phyloP scores from a whole-genome alignment of 2,113 vertebrate genomes.

The Alligator mississippiensis region DNA sequence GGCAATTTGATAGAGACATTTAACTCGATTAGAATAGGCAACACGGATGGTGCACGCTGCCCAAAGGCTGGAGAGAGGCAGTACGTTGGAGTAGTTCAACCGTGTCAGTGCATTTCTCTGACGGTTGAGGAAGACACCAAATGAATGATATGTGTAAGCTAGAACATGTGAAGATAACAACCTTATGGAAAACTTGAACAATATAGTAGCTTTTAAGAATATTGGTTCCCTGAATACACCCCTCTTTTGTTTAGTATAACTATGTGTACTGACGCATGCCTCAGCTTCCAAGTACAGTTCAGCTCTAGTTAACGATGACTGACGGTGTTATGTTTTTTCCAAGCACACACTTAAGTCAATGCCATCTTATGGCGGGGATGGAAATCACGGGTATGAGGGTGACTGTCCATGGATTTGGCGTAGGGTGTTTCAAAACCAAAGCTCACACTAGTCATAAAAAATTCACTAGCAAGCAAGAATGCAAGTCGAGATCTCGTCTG shows the following conservation, averaged over 20 bases:
- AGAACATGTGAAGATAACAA: neutral
- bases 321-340: too few relatives aligned
- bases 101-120: neutral
- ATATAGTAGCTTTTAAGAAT: neutral
- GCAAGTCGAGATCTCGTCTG: neutral
- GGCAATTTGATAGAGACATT: too few relatives aligned
- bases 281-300: neutral
- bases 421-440: neutral
- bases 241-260: neutral
- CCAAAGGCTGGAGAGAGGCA: neutral
- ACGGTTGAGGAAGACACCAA: neutral
- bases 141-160: neutral
- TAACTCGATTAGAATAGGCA: too few relatives aligned
- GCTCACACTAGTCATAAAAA: neutral
- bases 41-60: neutral
- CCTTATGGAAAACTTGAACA: neutral
- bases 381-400: too few relatives aligned
- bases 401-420: neutral
- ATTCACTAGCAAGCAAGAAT: neutral
- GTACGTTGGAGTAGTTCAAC: neutral
- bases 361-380: too few relatives aligned
- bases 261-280: neutral
- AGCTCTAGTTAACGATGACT: neutral
- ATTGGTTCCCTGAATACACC: neutral
- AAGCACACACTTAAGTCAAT: too few relatives aligned